A percentile compares a stretch with the other conserved stretches of the same genome.
phyloP scores from a whole-genome alignment of 1,140 invertebrate genomes.

The Acromyrmex heyeri region DNA sequence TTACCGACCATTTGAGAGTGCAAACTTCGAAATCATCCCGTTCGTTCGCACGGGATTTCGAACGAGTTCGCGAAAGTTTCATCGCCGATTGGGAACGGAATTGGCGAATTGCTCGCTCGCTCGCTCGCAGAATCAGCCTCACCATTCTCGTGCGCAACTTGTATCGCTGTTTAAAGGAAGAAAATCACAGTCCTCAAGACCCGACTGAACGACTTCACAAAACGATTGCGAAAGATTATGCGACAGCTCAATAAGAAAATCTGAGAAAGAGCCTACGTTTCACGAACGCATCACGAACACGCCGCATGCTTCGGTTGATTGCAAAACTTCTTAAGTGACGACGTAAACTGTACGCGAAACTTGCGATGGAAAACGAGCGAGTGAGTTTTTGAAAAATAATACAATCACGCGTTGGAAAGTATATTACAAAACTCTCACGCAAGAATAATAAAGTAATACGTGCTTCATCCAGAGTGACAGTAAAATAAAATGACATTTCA shows the following conservation, averaged over 20 bases:
- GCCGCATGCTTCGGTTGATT: constrained; percentile 42
- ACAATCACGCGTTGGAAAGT: constrained; percentile 20
- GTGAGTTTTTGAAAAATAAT: constrained; percentile 24
- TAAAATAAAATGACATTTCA: constrained; percentile 15
- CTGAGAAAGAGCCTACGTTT: background rate
- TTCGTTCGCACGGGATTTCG: constrained; percentile 39
- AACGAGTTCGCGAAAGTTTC: constrained; percentile 54
- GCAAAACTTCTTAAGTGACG: constrained; percentile 33
- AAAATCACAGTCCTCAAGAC: constrained; percentile 16
- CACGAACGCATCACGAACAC: constrained; percentile 31
- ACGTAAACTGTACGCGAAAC: constrained; percentile 24
- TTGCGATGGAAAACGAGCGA: constrained; percentile 4
- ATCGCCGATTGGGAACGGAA: constrained; percentile 36
- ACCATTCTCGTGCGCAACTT: constrained; percentile 39
- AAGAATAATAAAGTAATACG: constrained; percentile 10
- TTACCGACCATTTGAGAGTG: constrained; percentile 30
- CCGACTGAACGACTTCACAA: constrained; percentile 16
- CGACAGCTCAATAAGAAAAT: constrained; percentile 38
- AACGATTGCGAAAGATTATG: constrained; percentile 38
- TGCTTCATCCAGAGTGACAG: background rate
- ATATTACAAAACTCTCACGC: constrained; percentile 13
- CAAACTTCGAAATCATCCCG: constrained; percentile 56
- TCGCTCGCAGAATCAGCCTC: constrained; percentile 24
- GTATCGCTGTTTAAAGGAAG: constrained; percentile 35
- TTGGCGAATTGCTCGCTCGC: background rate